A percentile compares a stretch with the other conserved stretches of the same genome.
These are phyloP conservation scores for Gastrophryne carolinensis DNA, from an alignment of 2,797 vertebrate genomes.

Conservation along the genomic window DNA sequence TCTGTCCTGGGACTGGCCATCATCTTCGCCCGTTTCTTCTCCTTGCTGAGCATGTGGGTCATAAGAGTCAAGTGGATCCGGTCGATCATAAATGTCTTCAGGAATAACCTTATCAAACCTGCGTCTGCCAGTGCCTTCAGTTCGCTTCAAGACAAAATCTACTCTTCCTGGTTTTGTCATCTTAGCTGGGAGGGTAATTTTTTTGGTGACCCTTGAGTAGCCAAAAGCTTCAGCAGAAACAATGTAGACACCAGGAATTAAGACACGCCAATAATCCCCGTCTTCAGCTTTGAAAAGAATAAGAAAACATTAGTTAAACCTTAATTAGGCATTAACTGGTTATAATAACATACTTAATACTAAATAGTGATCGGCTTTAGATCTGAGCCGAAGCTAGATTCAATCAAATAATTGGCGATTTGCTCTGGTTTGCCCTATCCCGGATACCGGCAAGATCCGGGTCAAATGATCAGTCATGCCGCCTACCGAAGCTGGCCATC, in stretches of 20 bases:
- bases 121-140: slow-evolving; percentile 67
- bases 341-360: too few species aligned
- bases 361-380: too few species aligned
- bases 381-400: too few species aligned
- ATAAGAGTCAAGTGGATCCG: slow-evolving; percentile 78
- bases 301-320: too few species aligned
- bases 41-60: slow-evolving; percentile 60
- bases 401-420: too few species aligned
- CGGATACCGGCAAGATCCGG: too few species aligned
- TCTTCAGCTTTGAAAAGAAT: slow-evolving; percentile 72
- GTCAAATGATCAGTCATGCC: too few species aligned
- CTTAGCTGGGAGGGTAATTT: slow-evolving; percentile 78
- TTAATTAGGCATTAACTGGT: too few species aligned
- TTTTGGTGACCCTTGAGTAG: slow-evolving; percentile 83
- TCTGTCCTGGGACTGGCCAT: slow-evolving; percentile 40
- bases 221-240: slow-evolving; percentile 83
- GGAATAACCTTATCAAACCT: slow-evolving; percentile 61
- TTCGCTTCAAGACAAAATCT: slow-evolving; percentile 82
- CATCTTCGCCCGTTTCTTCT: slow-evolving; percentile 51
- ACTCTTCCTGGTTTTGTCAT: slow-evolving; percentile 82
- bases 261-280: slow-evolving; percentile 92
- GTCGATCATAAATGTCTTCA: slow-evolving; percentile 66
- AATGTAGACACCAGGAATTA: slow-evolving; percentile 83
- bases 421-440: too few species aligned
- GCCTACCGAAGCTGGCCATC: too few species aligned